phyloP scores from a whole-genome alignment of 2,888 invertebrate genomes.

The Dynastes grantii region DNA sequence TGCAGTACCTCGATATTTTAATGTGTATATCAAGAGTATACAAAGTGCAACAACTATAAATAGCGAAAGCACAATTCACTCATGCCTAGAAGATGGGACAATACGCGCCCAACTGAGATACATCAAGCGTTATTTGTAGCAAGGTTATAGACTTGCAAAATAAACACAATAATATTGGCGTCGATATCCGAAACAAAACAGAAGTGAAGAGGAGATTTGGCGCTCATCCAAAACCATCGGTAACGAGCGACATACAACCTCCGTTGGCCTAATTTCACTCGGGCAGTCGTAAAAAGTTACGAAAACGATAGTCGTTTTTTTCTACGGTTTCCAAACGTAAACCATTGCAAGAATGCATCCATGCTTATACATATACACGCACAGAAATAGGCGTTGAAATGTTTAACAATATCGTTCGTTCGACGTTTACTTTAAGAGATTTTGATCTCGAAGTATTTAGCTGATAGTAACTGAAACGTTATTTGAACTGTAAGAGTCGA shows the following conservation, averaged over 20 bases:
- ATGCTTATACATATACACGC: background rate
- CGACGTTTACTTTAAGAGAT: background rate
- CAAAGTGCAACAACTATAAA: no score
- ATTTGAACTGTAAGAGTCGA: background rate
- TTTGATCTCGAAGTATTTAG: constrained; percentile 12
- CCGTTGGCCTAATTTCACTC: constrained; percentile 49
- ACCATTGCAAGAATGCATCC: constrained; percentile 17
- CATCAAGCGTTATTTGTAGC: constrained; percentile 49
- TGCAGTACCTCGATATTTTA: no score
- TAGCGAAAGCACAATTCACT: no score
- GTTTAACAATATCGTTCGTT: constrained; percentile 12
- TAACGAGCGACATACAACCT: constrained; percentile 45
- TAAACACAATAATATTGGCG: constrained; percentile 49
- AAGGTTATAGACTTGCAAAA: constrained; percentile 51
- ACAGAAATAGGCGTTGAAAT: constrained; percentile 15
- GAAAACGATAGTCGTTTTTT: constrained; percentile 34
- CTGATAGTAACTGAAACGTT: constrained; percentile 12
- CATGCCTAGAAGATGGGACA: background rate
- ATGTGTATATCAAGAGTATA: no score
- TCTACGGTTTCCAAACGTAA: background rate
- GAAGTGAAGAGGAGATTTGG: constrained; percentile 48
- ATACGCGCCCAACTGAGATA: constrained; percentile 15
- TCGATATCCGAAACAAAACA: constrained; percentile 54
- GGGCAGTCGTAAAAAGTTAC: constrained; percentile 41
- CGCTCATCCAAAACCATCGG: constrained; percentile 47